Evolutionary conservation across 2,113 vertebrate species (phyloP), one percentile per base, ranked within the genome.

Genomic region (Ellobius talpinus): DNA sequence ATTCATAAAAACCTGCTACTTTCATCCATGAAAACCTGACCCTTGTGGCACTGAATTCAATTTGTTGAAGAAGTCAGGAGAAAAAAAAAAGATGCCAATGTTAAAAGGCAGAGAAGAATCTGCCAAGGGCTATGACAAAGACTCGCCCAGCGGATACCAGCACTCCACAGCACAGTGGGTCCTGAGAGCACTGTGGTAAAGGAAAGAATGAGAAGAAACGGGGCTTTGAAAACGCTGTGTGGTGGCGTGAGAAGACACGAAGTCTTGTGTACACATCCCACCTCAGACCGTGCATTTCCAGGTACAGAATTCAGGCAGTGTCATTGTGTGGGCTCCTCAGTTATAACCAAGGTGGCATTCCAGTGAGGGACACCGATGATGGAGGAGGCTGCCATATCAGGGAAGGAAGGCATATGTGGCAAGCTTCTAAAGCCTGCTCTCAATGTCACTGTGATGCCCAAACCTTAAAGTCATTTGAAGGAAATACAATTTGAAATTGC

Each of bases 101-200:
- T 73, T 82, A 58, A 45, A 94, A 96, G 29, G 58, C 55, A 85
- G 47, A 89, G 42, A 79, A 63, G 52, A 87, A 36, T 63, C 36
- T 73, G n/a, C 26, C 26, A 55, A 55, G 13, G 4, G 13, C 4
- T 82, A 11, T n/a, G 63, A 89, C 36, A 87, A 82, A n/a, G 17
- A 66, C 14, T 10, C 81, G 4, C 29, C 33, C 78, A 78, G 24
- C 63, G 79, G 61, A 66, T 21, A 7, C 55, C 70, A 70, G 63
- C 24, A 68, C 86, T 50, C 24, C 39, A 5, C 36, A 72, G 42
- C 92, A 87, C 45, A 68, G n/a, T 16, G 1, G 47, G 24, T 73
- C 50, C 68, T 17, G n/a, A 73, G 77, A 93, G 58, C 12, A 74
- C 33, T 24, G 72, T 9, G 47, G 50, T 7, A 68, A 76, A 45